Conservation (phyloP, 1,140 invertebrate genomes). For the Reticulitermes speratus region DNA sequence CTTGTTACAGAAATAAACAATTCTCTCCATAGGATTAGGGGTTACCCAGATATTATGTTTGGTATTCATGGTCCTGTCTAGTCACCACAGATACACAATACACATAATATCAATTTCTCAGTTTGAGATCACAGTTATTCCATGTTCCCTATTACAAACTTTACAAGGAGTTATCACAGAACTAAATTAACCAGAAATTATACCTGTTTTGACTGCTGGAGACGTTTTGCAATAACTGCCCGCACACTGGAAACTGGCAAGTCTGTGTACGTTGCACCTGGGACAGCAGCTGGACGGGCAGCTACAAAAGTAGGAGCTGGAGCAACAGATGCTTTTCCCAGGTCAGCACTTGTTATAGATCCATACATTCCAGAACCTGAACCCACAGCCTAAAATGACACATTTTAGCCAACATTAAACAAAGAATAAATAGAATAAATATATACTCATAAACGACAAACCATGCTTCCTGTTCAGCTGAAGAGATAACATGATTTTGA, state of each 20-base stretch:
- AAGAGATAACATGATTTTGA: neutral
- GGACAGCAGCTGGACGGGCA: conserved; percentile 38
- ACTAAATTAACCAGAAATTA: no score
- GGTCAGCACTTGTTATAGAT: conserved; percentile 84
- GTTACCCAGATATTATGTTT: no score
- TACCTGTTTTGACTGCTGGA: conserved; percentile 86
- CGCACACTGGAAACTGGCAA: conserved; percentile 86
- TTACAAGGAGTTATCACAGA: no score
- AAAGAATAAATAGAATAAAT: conserved; percentile 30
- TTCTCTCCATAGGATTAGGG: no score
- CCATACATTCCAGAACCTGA: conserved; percentile 86
- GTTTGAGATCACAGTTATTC: no score
- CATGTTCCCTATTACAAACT: no score
- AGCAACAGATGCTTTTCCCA: conserved; percentile 56
- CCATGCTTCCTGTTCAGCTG: neutral
- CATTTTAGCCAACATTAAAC: neutral
- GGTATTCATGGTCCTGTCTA: no score
- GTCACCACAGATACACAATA: no score
- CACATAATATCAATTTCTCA: no score
- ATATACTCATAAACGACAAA: neutral
- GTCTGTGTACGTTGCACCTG: conserved; percentile 66
- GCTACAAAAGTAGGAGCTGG: conserved; percentile 43
- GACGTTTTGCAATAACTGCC: conserved; percentile 85
- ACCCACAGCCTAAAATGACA: conserved; percentile 51
- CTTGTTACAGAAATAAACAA: no score